A percentile compares a stretch with the other conserved stretches of the same genome.
Evolutionary conservation across 2,888 invertebrate genomes (phyloP).

Genomic region (Euplagia quadripunctaria): DNA sequence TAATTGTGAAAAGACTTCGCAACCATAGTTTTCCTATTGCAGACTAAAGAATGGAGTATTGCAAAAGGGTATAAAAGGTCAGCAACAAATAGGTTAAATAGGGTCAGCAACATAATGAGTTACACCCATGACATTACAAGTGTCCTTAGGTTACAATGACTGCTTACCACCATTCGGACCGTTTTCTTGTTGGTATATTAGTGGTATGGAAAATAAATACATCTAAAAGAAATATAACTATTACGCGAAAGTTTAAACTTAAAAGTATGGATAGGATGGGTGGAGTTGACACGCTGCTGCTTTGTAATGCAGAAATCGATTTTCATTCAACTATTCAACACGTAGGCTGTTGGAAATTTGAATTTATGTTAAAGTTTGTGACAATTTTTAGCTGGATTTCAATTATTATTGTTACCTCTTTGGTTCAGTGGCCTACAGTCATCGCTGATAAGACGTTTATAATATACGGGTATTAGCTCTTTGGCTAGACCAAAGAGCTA

Average conservation of each 20-base stretch:
- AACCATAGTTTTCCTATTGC: background rate
- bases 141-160: too few relatives aligned
- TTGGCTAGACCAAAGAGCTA: too few relatives aligned
- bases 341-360: constrained; percentile 1
- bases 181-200: background rate
- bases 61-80: too few relatives aligned
- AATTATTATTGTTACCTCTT: background rate
- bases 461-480: background rate
- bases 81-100: too few relatives aligned
- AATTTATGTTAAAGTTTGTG: constrained; percentile 1
- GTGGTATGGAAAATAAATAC: background rate
- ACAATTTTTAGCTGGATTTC: background rate
- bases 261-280: background rate
- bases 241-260: background rate
- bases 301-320: constrained; percentile 53
- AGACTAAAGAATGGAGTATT: background rate
- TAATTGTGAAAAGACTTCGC: too few relatives aligned
- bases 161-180: too few relatives aligned
- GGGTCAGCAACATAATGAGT: too few relatives aligned
- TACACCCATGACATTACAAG: too few relatives aligned
- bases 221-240: too few relatives aligned
- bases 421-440: background rate
- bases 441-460: background rate
- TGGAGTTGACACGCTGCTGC: background rate
- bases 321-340: constrained; percentile 30